Conservation (phyloP, 2,113 vertebrate species). For the Redunca redunca region DNA sequence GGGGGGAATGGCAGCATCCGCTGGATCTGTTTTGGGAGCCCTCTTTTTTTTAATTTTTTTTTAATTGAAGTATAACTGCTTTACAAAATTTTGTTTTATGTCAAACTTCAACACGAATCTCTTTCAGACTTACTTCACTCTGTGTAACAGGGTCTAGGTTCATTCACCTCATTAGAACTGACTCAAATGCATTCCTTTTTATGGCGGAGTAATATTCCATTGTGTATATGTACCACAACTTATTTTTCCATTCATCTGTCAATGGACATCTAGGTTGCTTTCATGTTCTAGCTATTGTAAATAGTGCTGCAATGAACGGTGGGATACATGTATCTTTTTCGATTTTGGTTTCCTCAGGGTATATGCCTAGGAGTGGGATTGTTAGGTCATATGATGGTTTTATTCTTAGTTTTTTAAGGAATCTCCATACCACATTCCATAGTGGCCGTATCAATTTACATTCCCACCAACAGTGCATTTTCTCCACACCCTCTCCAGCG, state of each 20-base stretch:
- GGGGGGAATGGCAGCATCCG: rapidly evolving
- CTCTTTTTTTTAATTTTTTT: background rate
- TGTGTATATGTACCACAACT: background rate
- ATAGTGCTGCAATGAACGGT: background rate
- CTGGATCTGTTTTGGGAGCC: background rate
- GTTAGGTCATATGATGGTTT: background rate
- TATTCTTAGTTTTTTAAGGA: background rate
- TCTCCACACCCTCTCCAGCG: background rate
- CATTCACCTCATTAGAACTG: background rate
- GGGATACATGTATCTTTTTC: background rate
- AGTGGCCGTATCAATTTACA: background rate
- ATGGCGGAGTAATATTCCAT: background rate
- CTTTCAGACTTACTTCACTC: background rate
- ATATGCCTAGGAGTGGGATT: background rate
- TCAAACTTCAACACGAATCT: background rate
- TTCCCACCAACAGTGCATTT: background rate
- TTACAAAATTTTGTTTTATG: background rate
- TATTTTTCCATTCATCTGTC: background rate
- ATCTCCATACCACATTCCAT: background rate
- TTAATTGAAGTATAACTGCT: background rate
- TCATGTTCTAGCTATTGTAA: background rate
- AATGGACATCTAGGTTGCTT: background rate
- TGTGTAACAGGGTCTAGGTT: background rate
- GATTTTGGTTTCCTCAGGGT: background rate
- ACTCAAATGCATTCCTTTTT: background rate